phyloP scores from a whole-genome alignment of 2,888 invertebrate species.

The Creontiades dilutus region DNA sequence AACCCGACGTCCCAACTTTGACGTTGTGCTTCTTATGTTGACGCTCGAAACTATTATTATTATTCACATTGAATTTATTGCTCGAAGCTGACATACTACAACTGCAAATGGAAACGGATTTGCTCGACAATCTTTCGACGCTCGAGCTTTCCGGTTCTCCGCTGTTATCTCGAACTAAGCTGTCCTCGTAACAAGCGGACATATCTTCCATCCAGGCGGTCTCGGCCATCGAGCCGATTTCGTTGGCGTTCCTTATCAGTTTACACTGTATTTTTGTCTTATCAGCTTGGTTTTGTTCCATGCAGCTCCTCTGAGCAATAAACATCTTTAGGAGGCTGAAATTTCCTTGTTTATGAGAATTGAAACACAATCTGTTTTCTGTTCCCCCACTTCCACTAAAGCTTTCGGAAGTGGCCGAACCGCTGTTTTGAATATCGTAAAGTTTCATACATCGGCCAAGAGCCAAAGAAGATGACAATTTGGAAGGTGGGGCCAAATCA shows the following conservation, averaged over 20 bases:
- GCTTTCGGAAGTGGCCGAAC: conserved; percentile 75
- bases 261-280: conserved; percentile 68
- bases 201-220: conserved; percentile 71
- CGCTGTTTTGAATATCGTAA: conserved; percentile 76
- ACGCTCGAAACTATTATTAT: conserved; percentile 80
- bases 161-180: conserved; percentile 73
- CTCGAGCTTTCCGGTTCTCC: conserved; percentile 66
- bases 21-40: conserved; percentile 74
- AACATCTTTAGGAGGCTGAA: conserved; percentile 92
- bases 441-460: conserved; percentile 75
- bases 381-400: conserved; percentile 77
- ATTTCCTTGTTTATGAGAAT: conserved; percentile 74
- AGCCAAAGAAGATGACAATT: conserved; percentile 72
- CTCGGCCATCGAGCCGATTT: conserved; percentile 66
- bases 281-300: conserved; percentile 26
- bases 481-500: conserved; percentile 73
- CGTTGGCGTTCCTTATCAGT: conserved; percentile 67
- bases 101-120: conserved; percentile 78
- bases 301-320: conserved; percentile 84
- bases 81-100: conserved; percentile 75
- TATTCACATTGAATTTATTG: conserved; percentile 78
- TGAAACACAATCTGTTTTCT: conserved; percentile 79
- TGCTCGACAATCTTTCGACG: conserved; percentile 73
- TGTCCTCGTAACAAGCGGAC: conserved; percentile 75
- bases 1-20: conserved; percentile 73